Evolutionary conservation across 2,797 vertebrate species (phyloP), one percentile per base, ranked within the genome.

Genomic region (Apogon talboti): DNA sequence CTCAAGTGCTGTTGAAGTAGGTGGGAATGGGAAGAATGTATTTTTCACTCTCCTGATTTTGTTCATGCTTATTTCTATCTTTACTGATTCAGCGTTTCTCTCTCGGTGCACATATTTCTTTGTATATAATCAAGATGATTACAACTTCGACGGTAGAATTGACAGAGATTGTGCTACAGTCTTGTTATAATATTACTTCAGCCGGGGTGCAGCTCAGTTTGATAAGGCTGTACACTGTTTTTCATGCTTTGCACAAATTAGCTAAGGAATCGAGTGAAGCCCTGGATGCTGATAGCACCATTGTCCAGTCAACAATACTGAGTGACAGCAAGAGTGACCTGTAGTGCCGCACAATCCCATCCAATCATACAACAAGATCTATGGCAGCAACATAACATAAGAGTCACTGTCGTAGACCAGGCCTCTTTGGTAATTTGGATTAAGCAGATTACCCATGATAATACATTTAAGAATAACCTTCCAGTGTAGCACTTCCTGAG

Each of bases 371-470:
- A 45, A 42, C 6, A 45, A 71, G 47, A 83, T 63, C 79, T 73
- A 71, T 73, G 66, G 48, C 73, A 75, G 74, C 58, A 50, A 68
- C 53, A 54, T 63, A 75, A 76, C 6, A 43, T 47, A 68, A 63
- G 68, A 84, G 80, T 81, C 72, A 33, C 67, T 21, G 59, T 74
- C 19, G 67, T 77, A 81, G 67, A 81, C 76, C 59, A 76, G 84
- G 78, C 81, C 85, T 85, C 79, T 82, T 87, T 74, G 85, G 82
- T 77, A 57, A 90, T 83, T 86, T 89, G 88, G 87, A 92, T 90
- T 90, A 93, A 92, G 85, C 65, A 82, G 84, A 92, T 92, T 91
- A 92, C 83, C 83, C 87, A 85, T 89, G 81, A 87, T 89, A 91
- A 91, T 90, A 89, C 84, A 92, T 88, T 86, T 85, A 88, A 88